A percentile compares a stretch with the other conserved stretches of the same genome.
Conservation (phyloP, 1,140 invertebrate species). For the Meloidogyne floridensis region DNA sequence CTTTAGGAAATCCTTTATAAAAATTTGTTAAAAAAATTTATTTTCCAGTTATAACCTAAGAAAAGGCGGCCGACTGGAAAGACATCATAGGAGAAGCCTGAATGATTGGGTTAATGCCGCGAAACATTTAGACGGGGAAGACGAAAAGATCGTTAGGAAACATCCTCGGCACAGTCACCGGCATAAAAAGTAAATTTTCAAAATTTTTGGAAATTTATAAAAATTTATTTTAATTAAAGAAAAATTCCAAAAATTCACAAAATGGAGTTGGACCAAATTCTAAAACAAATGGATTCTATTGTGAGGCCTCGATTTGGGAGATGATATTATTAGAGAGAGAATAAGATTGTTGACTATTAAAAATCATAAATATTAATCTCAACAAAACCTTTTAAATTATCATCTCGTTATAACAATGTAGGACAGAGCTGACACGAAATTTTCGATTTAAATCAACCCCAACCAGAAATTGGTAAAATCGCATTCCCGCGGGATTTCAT, state of each 20-base stretch:
- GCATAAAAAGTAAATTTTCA: constrained; percentile 1
- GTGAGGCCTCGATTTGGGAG: constrained; percentile 22
- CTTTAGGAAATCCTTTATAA: too few species aligned
- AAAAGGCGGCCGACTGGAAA: constrained; percentile 16
- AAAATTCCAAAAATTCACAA: constrained; percentile 18
- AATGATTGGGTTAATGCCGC: constrained; percentile 21
- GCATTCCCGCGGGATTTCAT: too few species aligned
- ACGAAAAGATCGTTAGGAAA: background rate
- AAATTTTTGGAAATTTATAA: background rate
- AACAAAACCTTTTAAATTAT: background rate
- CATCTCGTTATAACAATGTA: too few species aligned
- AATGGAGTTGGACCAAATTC: constrained; percentile 21
- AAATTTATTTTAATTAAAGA: background rate
- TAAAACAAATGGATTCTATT: constrained; percentile 24
- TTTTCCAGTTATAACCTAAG: constrained; percentile 22
- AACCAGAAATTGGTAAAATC: too few species aligned
- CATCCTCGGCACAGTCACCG: constrained; percentile 6
- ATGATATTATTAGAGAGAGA: background rate
- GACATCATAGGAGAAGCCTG: constrained; percentile 18
- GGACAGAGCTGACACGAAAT: too few species aligned
- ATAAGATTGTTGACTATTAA: background rate
- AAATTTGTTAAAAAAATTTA: background rate
- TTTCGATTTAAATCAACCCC: too few species aligned
- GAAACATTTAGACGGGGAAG: background rate
- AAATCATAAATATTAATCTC: background rate